These are phyloP conservation scores for Geococcyx californianus DNA, from an alignment of 2,113 vertebrate genomes.

Conservation along the genomic window DNA sequence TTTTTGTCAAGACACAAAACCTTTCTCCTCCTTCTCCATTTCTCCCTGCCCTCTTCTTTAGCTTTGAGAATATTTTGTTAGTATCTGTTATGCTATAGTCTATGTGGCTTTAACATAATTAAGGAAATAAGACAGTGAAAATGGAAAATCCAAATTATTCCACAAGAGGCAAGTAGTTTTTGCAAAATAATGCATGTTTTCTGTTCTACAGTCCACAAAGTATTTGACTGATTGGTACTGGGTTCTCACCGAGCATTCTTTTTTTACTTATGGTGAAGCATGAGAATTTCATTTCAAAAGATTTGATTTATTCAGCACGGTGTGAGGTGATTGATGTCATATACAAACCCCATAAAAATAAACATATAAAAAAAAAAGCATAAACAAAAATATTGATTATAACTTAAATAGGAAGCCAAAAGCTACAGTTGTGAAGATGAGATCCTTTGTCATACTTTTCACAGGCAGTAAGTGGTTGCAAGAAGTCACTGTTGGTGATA, in stretches of 20 bases:
- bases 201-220: not conserved
- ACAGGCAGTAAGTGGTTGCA: not conserved
- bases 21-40: not conserved
- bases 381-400: constrained; percentile 2
- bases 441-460: not conserved
- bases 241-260: not conserved
- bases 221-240: not conserved
- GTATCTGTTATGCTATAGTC: not conserved
- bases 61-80: not conserved
- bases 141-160: not conserved
- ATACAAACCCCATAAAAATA: too few relatives aligned
- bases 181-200: not conserved
- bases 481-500: not conserved
- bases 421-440: not conserved
- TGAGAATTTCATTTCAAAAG: not conserved
- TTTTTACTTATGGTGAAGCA: not conserved
- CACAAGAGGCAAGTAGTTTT: not conserved
- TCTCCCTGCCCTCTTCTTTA: not conserved
- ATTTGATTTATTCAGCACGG: not conserved
- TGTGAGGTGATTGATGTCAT: constrained; percentile 9
- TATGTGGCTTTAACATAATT: not conserved
- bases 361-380: too few relatives aligned
- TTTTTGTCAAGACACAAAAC: not conserved
- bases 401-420: not conserved
- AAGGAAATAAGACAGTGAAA: not conserved